These are phyloP conservation scores for Anguilla japonica DNA, from an alignment of 2,113 vertebrate genomes.

Conservation along the genomic window DNA sequence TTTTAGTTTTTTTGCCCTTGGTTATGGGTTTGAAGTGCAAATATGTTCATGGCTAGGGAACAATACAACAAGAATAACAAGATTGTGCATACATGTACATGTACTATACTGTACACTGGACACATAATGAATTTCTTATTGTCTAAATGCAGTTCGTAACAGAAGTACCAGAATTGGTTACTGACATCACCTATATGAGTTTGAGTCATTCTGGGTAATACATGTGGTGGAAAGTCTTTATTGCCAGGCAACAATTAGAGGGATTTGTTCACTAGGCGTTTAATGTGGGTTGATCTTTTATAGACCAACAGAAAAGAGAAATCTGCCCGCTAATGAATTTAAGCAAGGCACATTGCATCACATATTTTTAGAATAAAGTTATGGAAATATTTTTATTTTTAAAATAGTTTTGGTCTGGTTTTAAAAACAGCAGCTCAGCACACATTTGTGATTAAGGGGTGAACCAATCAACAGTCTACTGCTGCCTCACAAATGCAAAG, in stretches of 20 bases:
- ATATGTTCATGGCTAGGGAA: conserved; percentile 36
- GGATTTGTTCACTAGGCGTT: conserved; percentile 34
- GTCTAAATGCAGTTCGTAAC: background rate
- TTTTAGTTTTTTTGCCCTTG: conserved; percentile 39
- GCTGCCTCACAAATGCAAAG: background rate
- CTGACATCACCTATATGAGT: conserved; percentile 19
- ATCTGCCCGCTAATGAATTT: conserved; percentile 51
- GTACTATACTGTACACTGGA: background rate
- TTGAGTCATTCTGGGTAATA: conserved; percentile 18
- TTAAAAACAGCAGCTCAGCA: conserved; percentile 24
- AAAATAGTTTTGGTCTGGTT: conserved; percentile 30
- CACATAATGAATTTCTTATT: background rate
- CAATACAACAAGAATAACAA: conserved; percentile 1
- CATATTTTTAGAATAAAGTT: conserved; percentile 53
- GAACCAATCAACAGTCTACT: conserved; percentile 6
- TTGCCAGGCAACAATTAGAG: conserved; percentile 34
- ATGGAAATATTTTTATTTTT: conserved; percentile 47
- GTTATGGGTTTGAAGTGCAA: conserved; percentile 56
- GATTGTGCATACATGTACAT: background rate
- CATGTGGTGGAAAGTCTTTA: conserved; percentile 19
- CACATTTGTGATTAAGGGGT: background rate
- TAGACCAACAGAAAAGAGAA: conserved; percentile 41
- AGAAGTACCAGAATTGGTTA: background rate
- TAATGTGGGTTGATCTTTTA: conserved; percentile 49
- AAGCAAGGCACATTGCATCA: conserved; percentile 50